phyloP scores from a whole-genome alignment of 2,888 invertebrate species.

The Drosophila testacea region DNA sequence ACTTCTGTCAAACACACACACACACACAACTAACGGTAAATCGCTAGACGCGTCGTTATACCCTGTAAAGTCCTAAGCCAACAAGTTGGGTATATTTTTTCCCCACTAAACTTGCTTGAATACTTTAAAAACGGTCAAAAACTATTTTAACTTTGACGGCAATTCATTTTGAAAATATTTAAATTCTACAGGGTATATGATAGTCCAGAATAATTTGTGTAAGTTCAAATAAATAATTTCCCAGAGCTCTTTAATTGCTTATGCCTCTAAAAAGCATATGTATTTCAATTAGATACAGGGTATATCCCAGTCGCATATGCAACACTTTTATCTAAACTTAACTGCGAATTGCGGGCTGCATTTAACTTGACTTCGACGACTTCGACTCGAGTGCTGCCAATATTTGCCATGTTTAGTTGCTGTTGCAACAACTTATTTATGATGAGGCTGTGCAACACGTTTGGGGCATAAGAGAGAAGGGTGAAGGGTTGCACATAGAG shows the following conservation, averaged over 20 bases:
- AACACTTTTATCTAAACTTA: neutral
- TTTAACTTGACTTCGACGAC: conserved; percentile 50
- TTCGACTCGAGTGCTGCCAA: conserved; percentile 57
- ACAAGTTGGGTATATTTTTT: conserved; percentile 9
- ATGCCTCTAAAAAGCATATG: too few relatives aligned
- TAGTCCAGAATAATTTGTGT: too few relatives aligned
- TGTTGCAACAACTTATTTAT: conserved; percentile 68
- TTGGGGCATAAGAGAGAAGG: neutral
- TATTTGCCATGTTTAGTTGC: conserved; percentile 68
- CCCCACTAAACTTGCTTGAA: neutral
- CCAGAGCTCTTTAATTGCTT: too few relatives aligned
- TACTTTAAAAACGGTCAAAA: too few relatives aligned
- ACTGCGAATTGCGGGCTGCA: conserved; percentile 43
- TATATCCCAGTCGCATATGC: neutral
- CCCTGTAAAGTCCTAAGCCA: neutral
- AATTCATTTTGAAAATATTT: neutral
- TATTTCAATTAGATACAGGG: conserved; percentile 7
- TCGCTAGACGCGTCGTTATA: conserved; percentile 48
- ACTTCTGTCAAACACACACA: conserved; percentile 66
- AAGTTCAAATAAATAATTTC: too few relatives aligned
- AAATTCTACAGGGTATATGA: neutral
- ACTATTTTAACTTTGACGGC: too few relatives aligned
- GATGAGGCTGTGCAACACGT: conserved; percentile 42
- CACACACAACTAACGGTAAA: conserved; percentile 49
- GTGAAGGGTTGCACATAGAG: too few relatives aligned